Evolutionary conservation across 2,113 vertebrate species (phyloP).

Genomic region (Apodemus sylvaticus): DNA sequence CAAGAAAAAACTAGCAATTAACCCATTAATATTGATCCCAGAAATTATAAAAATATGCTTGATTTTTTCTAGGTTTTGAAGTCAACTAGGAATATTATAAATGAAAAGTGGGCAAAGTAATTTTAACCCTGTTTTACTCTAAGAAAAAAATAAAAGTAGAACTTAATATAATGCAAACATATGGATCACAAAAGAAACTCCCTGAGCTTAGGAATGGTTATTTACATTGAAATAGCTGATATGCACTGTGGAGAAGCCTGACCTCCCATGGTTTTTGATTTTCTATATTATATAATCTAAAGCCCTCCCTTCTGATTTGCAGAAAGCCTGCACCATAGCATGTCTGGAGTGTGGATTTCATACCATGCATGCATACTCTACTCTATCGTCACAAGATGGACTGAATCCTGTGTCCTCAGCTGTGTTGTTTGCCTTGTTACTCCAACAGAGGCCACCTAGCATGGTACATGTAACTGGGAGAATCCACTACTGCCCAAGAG

Average conservation of each 20-base stretch:
- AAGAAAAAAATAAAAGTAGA: neutral
- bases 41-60: neutral
- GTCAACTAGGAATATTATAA: neutral
- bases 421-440: no score
- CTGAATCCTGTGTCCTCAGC: neutral
- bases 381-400: neutral
- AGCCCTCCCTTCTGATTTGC: neutral
- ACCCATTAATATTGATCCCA: neutral
- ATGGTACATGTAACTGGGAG: neutral
- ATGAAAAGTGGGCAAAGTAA: neutral
- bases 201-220: neutral
- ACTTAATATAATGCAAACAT: neutral
- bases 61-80: constrained; percentile 36
- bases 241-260: neutral
- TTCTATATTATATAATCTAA: neutral
- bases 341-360: neutral
- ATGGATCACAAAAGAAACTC: neutral
- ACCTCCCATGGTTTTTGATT: neutral
- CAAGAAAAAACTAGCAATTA: constrained; percentile 9
- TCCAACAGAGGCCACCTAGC: neutral
- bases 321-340: neutral
- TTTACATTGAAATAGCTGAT: neutral
- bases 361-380: neutral
- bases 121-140: neutral
- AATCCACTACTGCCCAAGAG: no score